Base-by-base conservation (phyloP, 2,888 invertebrate genomes). In the Lasioglossum oenotherae region DNA sequence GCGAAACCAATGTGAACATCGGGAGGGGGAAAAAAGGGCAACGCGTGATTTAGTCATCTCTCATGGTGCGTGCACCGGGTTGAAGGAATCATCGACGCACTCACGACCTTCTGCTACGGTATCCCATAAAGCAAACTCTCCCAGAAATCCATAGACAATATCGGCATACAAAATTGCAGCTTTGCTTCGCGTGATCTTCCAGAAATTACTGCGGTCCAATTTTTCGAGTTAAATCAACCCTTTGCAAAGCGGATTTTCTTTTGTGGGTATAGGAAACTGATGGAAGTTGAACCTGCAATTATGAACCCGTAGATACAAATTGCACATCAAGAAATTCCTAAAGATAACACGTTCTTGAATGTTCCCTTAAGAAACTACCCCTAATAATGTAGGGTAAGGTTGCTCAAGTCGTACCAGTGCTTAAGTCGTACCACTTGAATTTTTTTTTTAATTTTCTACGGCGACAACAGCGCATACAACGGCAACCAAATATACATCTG, bases 41-140 rank as follows among this genome's bases (percentile, higher is more conserved):
- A n/a, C 57, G 74, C 60, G 71, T 41, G 67, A 79, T 79, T 79
- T 67, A 78, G 78, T 74, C 84, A 49, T 84, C 46, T 38, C 38
- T 31, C 74, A n/a, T 35, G 14, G 27, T 41, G 71, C 46, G 46
- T 31, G 38, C n/a, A 16, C 46, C 31, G 49, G 46, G 31, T 35
- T 38, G 69, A n/a, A 69, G 38, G 35, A 69, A 23, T 38, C 38
- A 69, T 69, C 41, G 41, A 38, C 38, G 23, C 35, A 38, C 23
- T n/a, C 38, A 6, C 23, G 23, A 69, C 38, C 69, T 38, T 41
- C 38, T 35, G 38, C 41, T 12, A 69, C 38, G 38, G 38, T 35
- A 23, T 12, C 8, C 35, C 35, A 69, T 69, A 38, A 69, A 69
- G 2, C 67, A 67, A 67, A 67, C 19, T 67, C 64, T 19, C 23